These are phyloP conservation scores for Anoncus sp. DNA, from an alignment of 2,888 invertebrate species.

Conservation along the genomic window DNA sequence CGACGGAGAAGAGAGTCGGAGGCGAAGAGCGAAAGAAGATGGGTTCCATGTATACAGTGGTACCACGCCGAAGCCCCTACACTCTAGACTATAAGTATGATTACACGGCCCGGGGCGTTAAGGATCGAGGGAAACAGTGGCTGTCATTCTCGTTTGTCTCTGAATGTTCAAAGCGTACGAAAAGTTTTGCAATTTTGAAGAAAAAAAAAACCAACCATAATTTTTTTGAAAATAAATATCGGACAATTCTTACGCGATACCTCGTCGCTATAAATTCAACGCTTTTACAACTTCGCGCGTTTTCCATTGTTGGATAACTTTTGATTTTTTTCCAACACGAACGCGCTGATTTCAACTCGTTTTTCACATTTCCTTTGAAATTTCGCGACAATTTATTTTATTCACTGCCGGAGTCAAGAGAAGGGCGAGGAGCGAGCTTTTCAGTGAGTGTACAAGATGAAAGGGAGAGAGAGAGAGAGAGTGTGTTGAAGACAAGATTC, in stretches of 20 bases:
- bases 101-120: constrained; percentile 55
- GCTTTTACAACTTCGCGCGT: constrained; percentile 10
- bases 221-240: background rate
- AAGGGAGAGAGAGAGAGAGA: constrained; percentile 21
- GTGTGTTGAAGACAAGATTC: constrained; percentile 33
- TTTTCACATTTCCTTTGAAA: constrained; percentile 47
- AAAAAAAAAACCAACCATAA: background rate
- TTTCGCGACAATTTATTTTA: constrained; percentile 53
- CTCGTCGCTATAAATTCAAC: background rate
- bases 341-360: constrained; percentile 28
- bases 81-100: constrained; percentile 54
- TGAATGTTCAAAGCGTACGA: background rate
- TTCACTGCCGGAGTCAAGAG: constrained; percentile 36
- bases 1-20: constrained; percentile 34
- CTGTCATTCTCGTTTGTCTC: constrained; percentile 46
- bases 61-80: constrained; percentile 18
- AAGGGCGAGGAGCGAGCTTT: constrained; percentile 34
- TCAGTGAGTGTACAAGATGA: constrained; percentile 24
- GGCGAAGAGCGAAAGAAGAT: constrained; percentile 38
- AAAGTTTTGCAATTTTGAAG: constrained; percentile 12
- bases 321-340: constrained; percentile 7
- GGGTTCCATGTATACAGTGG: constrained; percentile 24
- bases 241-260: background rate
- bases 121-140: constrained; percentile 52
- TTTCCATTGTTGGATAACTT: constrained; percentile 29